Percentiles rank a stretch among this genome's conserved stretches.
Evolutionary conservation across 2,888 invertebrate genomes (phyloP).

Genomic region (Alcis repandata): DNA sequence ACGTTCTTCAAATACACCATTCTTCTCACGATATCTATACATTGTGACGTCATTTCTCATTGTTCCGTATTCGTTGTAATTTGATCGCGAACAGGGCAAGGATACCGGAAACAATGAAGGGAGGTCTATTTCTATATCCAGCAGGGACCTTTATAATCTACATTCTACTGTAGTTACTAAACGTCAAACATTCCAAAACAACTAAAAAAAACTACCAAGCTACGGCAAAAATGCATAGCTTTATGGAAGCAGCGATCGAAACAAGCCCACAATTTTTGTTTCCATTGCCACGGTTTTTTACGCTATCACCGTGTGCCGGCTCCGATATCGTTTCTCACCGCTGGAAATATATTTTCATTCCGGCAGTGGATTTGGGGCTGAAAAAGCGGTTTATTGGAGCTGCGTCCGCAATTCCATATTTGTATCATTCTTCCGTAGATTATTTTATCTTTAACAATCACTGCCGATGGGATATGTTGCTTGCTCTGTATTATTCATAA

Average conservation of each 20-base stretch:
- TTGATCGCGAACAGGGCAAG: no score
- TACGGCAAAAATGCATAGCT: background rate
- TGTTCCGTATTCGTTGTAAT: no score
- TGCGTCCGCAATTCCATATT: background rate
- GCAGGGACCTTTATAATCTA: no score
- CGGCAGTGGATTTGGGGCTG: constrained; percentile 20
- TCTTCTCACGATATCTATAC: no score
- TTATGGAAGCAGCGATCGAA: constrained; percentile 9
- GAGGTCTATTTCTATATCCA: background rate
- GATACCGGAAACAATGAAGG: no score
- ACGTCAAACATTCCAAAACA: background rate
- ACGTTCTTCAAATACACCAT: no score
- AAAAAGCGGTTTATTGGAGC: constrained; percentile 23
- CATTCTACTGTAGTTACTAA: no score
- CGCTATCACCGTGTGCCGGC: constrained; percentile 13
- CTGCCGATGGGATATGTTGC: no score
- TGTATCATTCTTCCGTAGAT: no score
- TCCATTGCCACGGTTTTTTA: constrained; percentile 10
- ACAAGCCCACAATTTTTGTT: constrained; percentile 17
- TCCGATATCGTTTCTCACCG: constrained; percentile 16
- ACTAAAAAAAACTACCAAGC: background rate
- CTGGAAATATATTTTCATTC: constrained; percentile 28
- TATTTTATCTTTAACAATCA: no score
- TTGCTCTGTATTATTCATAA: no score
- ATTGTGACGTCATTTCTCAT: no score